Base-by-base conservation (phyloP, 2,888 invertebrate species). In the Rhopalosiphum nymphaeae region DNA sequence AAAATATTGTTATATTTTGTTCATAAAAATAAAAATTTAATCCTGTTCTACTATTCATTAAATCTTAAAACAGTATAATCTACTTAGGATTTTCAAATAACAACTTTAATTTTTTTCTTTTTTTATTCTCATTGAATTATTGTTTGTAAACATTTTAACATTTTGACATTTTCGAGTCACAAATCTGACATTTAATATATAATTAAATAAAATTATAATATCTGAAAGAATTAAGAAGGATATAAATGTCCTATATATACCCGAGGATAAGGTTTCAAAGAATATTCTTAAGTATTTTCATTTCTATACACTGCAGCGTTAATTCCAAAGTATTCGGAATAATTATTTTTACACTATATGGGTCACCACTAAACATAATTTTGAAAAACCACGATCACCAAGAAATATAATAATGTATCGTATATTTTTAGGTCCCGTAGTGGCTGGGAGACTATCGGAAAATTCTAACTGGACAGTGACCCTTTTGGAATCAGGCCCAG, bases 361-460 rank as follows among this genome's bases (percentile, higher is more conserved):
- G n/a, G n/a, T 16, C 16, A 36, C n/a, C 7, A 16, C n/a, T 1
- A 13, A 16, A 67, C n/a, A 67, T 36, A 36, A 67, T 46, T 46
- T 46, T 46, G 44, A 67, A 4, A n/a, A n/a, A 16, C 0, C 16
- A n/a, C 0, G 13, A 13, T n/a, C 9, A 21, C 9, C 36, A 36
- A 36, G 9, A 42, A 16, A 5, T 2, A 78, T 13, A 57, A 16
- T 46, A 89, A 46, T 89, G 10, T 46, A 29, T 44, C 29, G 57
- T 56, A n/a, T 1, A 3, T 67, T 49, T 92, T 95, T 96, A 13
- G 96, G 96, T 29, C 96, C 96, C 5, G 96, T 96, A 29, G 95
- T 96, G 16, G 96, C 96, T 0, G 96, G 96, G 91, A 95, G 96
- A 85, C 95, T 96, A n/a, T 96, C 96, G 89, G 96, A 96, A 95